phyloP scores from a whole-genome alignment of 2,113 vertebrate genomes.

The Pithys albifrons region DNA sequence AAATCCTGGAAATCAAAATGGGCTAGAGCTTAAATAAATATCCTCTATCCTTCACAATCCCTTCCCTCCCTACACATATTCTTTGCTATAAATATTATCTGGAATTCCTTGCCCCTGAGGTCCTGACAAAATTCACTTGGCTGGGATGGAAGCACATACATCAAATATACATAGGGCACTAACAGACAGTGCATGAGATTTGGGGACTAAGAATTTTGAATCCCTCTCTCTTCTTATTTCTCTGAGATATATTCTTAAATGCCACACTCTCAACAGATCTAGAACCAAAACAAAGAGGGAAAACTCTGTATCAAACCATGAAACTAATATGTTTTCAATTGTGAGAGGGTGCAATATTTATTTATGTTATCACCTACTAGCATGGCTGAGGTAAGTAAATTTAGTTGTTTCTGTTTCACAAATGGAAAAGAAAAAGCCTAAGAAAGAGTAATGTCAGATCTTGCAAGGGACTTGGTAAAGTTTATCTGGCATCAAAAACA shows the following conservation, averaged over 20 bases:
- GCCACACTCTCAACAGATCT: rapidly evolving
- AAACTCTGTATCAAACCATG: background rate
- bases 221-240: background rate
- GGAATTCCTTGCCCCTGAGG: background rate
- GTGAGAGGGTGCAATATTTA: rapidly evolving
- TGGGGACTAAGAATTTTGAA: background rate
- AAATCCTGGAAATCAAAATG: constrained; percentile 10
- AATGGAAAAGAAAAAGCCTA: rapidly evolving
- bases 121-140: background rate
- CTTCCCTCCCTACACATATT: background rate
- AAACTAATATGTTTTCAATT: background rate
- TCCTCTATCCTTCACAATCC: background rate
- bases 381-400: background rate
- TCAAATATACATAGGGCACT: background rate
- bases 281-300: background rate
- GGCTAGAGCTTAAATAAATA: background rate
- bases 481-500: background rate
- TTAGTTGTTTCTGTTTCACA: background rate
- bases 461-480: background rate
- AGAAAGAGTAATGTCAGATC: background rate
- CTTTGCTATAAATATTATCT: background rate
- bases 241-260: background rate
- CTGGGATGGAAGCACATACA: background rate
- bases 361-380: background rate
- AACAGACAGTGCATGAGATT: background rate